phyloP scores from a whole-genome alignment of 1,140 invertebrate species.

The Zaprionus africanus region DNA sequence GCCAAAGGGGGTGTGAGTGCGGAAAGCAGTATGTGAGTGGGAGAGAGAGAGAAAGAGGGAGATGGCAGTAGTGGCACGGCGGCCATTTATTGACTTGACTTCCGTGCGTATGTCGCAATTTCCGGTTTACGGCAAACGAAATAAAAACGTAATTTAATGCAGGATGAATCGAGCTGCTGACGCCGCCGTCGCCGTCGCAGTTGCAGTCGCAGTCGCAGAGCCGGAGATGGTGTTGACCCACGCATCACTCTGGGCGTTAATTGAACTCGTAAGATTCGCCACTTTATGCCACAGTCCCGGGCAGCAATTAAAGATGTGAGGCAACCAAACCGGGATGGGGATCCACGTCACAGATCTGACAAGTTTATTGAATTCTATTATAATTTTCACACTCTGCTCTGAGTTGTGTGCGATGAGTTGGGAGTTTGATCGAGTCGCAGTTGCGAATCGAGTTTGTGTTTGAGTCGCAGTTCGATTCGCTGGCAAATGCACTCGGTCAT shows the following conservation, averaged over 20 bases:
- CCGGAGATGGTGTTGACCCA: conserved; percentile 19
- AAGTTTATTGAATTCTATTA: conserved; percentile 81
- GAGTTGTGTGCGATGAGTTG: conserved; percentile 54
- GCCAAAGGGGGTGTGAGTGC: not conserved
- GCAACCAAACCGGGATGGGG: not conserved
- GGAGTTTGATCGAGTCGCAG: not conserved
- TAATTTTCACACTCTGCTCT: conserved; percentile 73
- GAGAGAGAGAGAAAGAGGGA: not conserved
- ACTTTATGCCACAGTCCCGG: conserved; percentile 53
- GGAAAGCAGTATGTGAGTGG: not conserved
- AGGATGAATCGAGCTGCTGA: conserved; percentile 26
- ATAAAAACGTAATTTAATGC: conserved; percentile 81
- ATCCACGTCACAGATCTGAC: conserved; percentile 44
- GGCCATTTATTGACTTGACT: conserved; percentile 79
- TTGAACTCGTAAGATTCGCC: conserved; percentile 75
- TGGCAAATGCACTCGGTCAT: conserved; percentile 66
- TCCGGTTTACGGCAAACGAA: conserved; percentile 80
- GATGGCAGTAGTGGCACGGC: conserved; percentile 25
- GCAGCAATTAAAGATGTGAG: conserved; percentile 53
- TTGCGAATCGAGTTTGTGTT: conserved; percentile 19
- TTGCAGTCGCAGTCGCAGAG: not conserved
- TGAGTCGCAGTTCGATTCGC: conserved; percentile 22
- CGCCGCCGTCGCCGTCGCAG: conserved; percentile 1
- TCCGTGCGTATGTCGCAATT: conserved; percentile 82
- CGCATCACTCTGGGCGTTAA: conserved; percentile 46